Percentiles rank a stretch among this genome's conserved stretches.
Evolutionary conservation across 2,888 invertebrate species (phyloP).

Genomic region (Seira sanloemensis): DNA sequence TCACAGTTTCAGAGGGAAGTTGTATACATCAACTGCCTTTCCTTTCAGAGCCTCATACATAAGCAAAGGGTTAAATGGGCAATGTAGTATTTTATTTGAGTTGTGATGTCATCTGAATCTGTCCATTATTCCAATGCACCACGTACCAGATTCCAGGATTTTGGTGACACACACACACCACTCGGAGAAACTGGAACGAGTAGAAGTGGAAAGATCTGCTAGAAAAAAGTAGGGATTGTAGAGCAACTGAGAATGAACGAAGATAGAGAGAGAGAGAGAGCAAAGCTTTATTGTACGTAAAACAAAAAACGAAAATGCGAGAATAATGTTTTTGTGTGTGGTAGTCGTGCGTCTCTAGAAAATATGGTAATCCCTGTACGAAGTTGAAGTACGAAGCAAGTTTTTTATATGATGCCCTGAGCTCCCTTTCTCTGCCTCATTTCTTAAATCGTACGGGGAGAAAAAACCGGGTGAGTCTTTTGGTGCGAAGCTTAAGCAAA

Average conservation of each 20-base stretch:
- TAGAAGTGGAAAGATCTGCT: background rate
- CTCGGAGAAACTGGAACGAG: background rate
- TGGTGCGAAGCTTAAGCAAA: no score
- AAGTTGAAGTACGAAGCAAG: background rate
- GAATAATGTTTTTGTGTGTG: background rate
- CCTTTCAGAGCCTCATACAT: no score
- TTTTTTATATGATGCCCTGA: no score
- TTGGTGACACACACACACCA: no score
- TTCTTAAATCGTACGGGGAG: no score
- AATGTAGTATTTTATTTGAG: background rate
- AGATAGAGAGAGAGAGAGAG: background rate
- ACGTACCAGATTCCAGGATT: no score
- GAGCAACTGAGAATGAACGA: background rate
- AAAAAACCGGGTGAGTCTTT: constrained; percentile 28
- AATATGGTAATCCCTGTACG: background rate
- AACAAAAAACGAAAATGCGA: background rate
- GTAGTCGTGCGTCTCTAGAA: background rate
- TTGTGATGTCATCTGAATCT: background rate
- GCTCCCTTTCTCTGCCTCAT: no score
- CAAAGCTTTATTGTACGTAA: background rate
- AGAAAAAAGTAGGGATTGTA: background rate
- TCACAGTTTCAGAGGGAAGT: background rate
- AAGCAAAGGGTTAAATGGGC: no score
- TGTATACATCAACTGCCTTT: background rate
- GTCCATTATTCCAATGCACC: background rate